phyloP scores from a whole-genome alignment of 64 coral and sea anemone species.

The Dendronephthya gigantea region DNA sequence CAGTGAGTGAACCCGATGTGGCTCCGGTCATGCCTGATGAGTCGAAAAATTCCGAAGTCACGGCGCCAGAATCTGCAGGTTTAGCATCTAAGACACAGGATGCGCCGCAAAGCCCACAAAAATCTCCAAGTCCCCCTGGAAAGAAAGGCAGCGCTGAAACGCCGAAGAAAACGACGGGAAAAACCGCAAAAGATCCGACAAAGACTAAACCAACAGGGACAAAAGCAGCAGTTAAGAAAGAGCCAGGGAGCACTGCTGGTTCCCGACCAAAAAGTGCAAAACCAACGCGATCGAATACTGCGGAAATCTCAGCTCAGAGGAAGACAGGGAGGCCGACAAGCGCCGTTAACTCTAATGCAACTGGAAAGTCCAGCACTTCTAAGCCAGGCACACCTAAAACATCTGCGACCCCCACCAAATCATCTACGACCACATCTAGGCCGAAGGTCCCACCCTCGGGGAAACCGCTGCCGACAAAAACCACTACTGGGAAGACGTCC shows the following conservation, averaged over 20 bases:
- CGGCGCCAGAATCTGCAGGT: neutral
- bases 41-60: neutral
- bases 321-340: neutral
- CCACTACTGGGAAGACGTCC: neutral
- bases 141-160: neutral
- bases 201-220: neutral
- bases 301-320: neutral
- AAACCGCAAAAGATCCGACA: neutral
- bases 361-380: neutral
- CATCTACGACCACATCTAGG: neutral
- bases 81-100: neutral
- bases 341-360: neutral
- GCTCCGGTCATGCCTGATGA: neutral
- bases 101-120: neutral
- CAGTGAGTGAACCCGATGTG: neutral
- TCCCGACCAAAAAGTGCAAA: neutral
- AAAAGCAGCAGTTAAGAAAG: neutral
- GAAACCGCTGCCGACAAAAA: neutral
- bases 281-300: neutral
- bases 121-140: neutral
- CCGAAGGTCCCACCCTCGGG: neutral
- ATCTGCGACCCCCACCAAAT: neutral
- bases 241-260: neutral
- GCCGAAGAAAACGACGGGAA: neutral
- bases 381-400: neutral